Percentiles rank a stretch among this genome's conserved stretches.
phyloP scores from a whole-genome alignment of 1,140 invertebrate genomes.

The Prorops nasuta region DNA sequence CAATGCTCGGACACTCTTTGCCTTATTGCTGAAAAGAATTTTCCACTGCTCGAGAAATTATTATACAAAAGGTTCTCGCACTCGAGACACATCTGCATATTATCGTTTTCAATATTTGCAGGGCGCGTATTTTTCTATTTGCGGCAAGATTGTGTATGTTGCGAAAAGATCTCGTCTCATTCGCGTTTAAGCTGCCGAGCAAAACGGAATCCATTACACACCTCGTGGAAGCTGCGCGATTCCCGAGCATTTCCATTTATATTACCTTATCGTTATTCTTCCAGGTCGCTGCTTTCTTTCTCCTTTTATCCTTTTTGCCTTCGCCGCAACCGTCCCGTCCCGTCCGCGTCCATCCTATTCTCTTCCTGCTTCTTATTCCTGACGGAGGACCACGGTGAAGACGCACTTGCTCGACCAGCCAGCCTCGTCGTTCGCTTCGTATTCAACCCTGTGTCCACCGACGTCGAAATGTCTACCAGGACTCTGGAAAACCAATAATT shows the following conservation, averaged over 20 bases:
- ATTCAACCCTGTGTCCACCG: conserved; percentile 49
- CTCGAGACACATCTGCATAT: too few species aligned
- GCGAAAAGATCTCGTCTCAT: too few species aligned
- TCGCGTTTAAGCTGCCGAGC: conserved; percentile 23
- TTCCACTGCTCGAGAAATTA: too few species aligned
- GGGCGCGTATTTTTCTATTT: too few species aligned
- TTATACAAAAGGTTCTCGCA: too few species aligned
- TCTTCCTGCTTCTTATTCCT: conserved; percentile 29
- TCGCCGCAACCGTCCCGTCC: not conserved
- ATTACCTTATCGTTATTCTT: conserved; percentile 43
- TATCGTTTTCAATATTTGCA: too few species aligned
- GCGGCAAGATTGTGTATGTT: too few species aligned
- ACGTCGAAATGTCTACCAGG: conserved; percentile 45
- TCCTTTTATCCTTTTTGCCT: conserved; percentile 5
- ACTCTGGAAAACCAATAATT: too few species aligned
- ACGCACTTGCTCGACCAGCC: conserved; percentile 54
- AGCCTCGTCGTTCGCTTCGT: conserved; percentile 52
- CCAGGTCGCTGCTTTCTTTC: conserved; percentile 10
- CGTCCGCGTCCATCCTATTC: not conserved
- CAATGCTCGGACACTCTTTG: too few species aligned
- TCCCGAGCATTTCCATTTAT: conserved; percentile 48
- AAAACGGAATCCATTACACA: conserved; percentile 38
- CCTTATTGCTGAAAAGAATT: too few species aligned
- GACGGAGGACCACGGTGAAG: conserved; percentile 45
- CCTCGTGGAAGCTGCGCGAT: conserved; percentile 8